phyloP scores from a whole-genome alignment of 2,888 invertebrate genomes.

The Halocaridina rubra region DNA sequence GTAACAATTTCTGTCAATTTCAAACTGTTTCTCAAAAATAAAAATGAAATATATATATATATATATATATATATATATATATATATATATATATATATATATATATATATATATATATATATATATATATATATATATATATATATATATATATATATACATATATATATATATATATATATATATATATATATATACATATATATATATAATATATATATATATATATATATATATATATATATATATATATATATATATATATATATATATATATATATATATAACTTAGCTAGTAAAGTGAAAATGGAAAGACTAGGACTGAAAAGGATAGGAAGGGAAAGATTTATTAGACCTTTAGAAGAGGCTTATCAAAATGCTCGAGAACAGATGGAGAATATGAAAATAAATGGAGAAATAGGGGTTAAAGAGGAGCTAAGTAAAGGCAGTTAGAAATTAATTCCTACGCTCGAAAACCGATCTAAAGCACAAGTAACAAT shows the following conservation, averaged over 20 bases:
- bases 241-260: not conserved
- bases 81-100: not conserved
- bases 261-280: not conserved
- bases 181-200: conserved; percentile 28
- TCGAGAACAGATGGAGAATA: too few relatives aligned
- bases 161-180: not conserved
- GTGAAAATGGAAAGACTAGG: too few relatives aligned
- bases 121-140: not conserved
- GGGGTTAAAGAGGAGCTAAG: too few relatives aligned
- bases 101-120: not conserved
- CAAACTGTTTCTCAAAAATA: too few relatives aligned
- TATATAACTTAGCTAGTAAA: not conserved
- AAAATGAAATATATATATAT: conserved; percentile 30
- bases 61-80: conserved; percentile 17
- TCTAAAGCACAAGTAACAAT: too few relatives aligned
- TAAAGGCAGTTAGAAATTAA: too few relatives aligned
- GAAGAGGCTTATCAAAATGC: too few relatives aligned
- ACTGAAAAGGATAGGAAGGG: too few relatives aligned
- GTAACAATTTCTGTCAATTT: too few relatives aligned
- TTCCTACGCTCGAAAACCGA: too few relatives aligned
- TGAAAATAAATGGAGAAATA: too few relatives aligned
- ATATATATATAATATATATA: not conserved
- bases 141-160: not conserved
- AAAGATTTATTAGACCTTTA: too few relatives aligned
- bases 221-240: not conserved